Conservation (phyloP, 2,888 invertebrate species). For the Doris montereyensis region DNA sequence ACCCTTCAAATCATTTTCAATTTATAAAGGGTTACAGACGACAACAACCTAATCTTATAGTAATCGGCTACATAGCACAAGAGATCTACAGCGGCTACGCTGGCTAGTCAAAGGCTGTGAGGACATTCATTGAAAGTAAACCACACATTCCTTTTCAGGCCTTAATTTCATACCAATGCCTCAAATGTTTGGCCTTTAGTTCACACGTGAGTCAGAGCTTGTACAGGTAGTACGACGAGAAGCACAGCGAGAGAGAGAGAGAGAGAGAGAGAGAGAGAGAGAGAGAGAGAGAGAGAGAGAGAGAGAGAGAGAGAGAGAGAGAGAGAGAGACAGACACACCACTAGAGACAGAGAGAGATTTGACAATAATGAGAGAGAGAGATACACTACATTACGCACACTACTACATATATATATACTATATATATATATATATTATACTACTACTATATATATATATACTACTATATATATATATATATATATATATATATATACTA, state of each 20-base stretch:
- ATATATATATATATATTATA: too few species aligned
- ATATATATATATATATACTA: too few species aligned
- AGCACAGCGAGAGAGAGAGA: conserved; percentile 18
- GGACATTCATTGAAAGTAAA: not conserved
- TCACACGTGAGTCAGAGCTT: not conserved
- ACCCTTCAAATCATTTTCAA: too few species aligned
- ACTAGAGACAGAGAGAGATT: conserved; percentile 27
- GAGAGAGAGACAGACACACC: not conserved
- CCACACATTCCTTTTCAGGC: not conserved
- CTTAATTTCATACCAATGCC: not conserved
- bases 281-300: conserved; percentile 25
- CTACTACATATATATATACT: too few species aligned
- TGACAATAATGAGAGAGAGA: not conserved
- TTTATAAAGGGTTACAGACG: too few species aligned
- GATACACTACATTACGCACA: too few species aligned
- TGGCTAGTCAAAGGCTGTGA: not conserved
- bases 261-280: conserved; percentile 35
- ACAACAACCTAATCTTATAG: too few species aligned
- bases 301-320: not conserved
- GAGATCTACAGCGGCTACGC: too few species aligned
- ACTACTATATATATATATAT: too few species aligned
- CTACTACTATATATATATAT: too few species aligned
- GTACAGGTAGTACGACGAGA: not conserved
- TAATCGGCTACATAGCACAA: too few species aligned
- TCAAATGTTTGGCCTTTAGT: not conserved